Base-by-base conservation (phyloP, 2,888 invertebrate species). In the Pardosa pseudoannulata region DNA sequence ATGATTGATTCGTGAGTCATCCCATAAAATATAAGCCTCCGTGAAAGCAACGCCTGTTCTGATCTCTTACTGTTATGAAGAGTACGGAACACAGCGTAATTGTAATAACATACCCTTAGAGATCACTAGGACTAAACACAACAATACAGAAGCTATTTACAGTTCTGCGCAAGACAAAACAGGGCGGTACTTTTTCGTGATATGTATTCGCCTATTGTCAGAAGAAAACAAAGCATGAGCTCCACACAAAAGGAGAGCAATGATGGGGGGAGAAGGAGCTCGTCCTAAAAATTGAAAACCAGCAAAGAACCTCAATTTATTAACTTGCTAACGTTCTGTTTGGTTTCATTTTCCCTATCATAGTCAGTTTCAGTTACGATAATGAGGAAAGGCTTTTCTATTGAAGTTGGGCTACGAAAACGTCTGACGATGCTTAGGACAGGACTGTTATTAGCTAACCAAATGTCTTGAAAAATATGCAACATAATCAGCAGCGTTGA, bases 241-340 rank as follows among this genome's bases (percentile, higher is more conserved):
- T 23, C 56, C n/a, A 11, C 56, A 56, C 56, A 56, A 56, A 23
- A 56, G 56, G 23, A 11, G 56, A 56, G 19, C 23, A 2, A 19
- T 23, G 56, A 6, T 56, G 56, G 16, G 56, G 56, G 16, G 23
- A 16, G 56, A 56, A 23, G 56, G 16, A 23, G 23, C 19, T 56
- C 56, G 56, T 56, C 56, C 56, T 23, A 23, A 56, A 56, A 56
- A 56, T 56, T 56, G 23, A 23, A 56, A 56, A 56, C 56, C 1
- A 11, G 56, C 56, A 56, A 56, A 56, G 56, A 56, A 56, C 56
- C 23, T 56, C 56, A 56, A 56, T 56, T 56, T 56, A 56, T 56
- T 56, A 56, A 56, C 56, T 56, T 16, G 23, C 56, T 56, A 16
- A 23, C 23, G 56, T 56, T 19, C 23, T 56, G 23, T 56, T 19